Conservation (phyloP, 1,140 invertebrate genomes). For the Watersipora subatra region DNA sequence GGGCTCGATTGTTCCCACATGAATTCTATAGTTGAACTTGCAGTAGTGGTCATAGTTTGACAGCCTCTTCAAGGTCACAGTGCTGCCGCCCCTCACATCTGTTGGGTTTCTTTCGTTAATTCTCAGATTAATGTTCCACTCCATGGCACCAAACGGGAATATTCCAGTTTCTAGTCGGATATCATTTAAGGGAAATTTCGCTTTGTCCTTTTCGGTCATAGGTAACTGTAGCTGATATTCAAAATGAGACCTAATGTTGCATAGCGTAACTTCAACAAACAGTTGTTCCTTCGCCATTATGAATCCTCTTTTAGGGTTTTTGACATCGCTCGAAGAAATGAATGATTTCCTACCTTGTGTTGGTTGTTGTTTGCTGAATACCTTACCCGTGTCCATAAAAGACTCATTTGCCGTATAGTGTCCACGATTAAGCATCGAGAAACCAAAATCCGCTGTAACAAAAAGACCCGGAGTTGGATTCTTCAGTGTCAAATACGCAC, state of each 20-base stretch:
- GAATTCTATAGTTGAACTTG: constrained; percentile 55
- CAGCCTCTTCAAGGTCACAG: constrained; percentile 52
- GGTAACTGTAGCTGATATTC: constrained; percentile 46
- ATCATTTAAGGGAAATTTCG: constrained; percentile 13
- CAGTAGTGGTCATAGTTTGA: constrained; percentile 70
- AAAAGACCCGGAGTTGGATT: constrained; percentile 55
- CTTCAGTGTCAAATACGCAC: constrained; percentile 66
- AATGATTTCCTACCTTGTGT: constrained; percentile 66
- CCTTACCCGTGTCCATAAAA: constrained; percentile 57
- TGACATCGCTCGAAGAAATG: constrained; percentile 60
- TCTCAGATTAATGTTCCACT: constrained; percentile 64
- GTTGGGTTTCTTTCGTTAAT: constrained; percentile 13
- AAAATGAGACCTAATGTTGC: constrained; percentile 61
- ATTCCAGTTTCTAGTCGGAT: constrained; percentile 54
- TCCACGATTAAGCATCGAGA: constrained; percentile 68
- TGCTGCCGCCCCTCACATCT: constrained; percentile 43
- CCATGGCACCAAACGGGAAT: constrained; percentile 64
- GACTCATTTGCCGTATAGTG: constrained; percentile 68
- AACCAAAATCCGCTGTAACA: constrained; percentile 58
- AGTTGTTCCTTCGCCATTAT: constrained; percentile 71
- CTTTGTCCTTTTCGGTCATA: constrained; percentile 15
- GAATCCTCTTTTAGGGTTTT: constrained; percentile 53
- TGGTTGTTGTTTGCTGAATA: constrained; percentile 60
- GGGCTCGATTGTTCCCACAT: constrained; percentile 51
- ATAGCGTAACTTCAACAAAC: constrained; percentile 63